Base-by-base conservation (phyloP, 2,888 invertebrate species). In the Napeogenes sylphis region DNA sequence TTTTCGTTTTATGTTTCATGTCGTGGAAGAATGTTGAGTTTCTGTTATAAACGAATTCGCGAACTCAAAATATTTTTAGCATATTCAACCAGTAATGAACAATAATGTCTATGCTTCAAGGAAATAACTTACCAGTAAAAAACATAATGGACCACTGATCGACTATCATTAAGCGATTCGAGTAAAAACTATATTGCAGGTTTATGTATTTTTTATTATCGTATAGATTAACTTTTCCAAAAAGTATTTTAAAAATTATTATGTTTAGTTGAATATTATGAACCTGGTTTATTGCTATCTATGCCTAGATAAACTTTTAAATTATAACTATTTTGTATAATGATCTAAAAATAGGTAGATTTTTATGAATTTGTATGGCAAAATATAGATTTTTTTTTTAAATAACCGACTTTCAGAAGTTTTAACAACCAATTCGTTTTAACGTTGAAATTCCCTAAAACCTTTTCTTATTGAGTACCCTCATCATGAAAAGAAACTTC, bases 91-190 rank as follows among this genome's bases (percentile, higher is more conserved):
- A 51, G 30, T 51, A 51, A 51, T 51, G 51, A 51, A 51, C 51
- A 51, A 30, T 51, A 51, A 51, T 51, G 51, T 51, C 51, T 51
- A 51, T 51, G 51, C 51, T 51, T 51, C 51, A 51, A 51, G 51
- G 51, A 51, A 51, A 51, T 51, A 51, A 51, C 51, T 51, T 51
- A 51, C 51, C 51, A 51, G 51, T 51, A 51, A 51, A 21, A 51
- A 51, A 51, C 51, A 51, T 51, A 51, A 51, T 51, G 51, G 51
- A 51, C 51, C 30, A 51, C 51, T 51, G 51, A 51, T 51, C 30
- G 51, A 30, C 30, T 51, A 51, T 51, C 51, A 51, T 51, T 51
- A 51, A 51, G 51, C 51, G 51, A 51, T 51, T 51, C 51, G 30
- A 51, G 51, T 51, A 51, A 51, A 51, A 51, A 51, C 51, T 51